phyloP scores from a whole-genome alignment of 2,797 vertebrate species.

The Macrochelys suwanniensis region DNA sequence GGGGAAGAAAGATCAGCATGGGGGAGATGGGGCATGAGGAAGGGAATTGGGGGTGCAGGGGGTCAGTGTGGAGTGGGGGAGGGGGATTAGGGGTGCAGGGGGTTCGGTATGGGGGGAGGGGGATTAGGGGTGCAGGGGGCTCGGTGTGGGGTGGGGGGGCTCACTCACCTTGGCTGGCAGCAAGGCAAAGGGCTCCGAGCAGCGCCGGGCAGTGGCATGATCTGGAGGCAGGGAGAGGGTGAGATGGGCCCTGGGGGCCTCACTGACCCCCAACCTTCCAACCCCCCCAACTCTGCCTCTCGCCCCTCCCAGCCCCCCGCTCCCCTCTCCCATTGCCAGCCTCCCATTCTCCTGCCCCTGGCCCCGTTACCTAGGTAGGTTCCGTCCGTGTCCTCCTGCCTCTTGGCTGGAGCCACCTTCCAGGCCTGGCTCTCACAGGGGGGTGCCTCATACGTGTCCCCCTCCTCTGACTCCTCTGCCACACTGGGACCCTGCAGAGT shows the following conservation, averaged over 20 bases:
- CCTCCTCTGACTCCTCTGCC: not conserved
- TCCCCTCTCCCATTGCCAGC: no score
- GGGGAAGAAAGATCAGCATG: no score
- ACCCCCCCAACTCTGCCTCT: not conserved
- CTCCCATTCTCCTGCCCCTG: not conserved
- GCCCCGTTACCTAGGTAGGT: slow-evolving; percentile 58
- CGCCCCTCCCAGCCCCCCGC: not conserved
- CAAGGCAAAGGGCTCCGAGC: not conserved
- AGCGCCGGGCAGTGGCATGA: not conserved
- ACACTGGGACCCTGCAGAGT: not conserved
- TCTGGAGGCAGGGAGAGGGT: not conserved
- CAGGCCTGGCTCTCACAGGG: slow-evolving; percentile 38
- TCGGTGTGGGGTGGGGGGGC: no score
- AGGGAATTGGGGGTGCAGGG: no score
- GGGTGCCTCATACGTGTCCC: slow-evolving; percentile 60
- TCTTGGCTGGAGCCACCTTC: not conserved
- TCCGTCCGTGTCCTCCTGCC: not conserved
- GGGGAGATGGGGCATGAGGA: no score
- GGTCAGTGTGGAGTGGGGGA: no score
- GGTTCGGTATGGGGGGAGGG: no score
- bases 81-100: no score
- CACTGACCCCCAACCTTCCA: not conserved
- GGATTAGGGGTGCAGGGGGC: no score
- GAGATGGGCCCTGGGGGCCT: not conserved
- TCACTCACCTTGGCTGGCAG: not conserved